phyloP scores from a whole-genome alignment of 2,888 invertebrate genomes.

The Lumbricus terrestris region DNA sequence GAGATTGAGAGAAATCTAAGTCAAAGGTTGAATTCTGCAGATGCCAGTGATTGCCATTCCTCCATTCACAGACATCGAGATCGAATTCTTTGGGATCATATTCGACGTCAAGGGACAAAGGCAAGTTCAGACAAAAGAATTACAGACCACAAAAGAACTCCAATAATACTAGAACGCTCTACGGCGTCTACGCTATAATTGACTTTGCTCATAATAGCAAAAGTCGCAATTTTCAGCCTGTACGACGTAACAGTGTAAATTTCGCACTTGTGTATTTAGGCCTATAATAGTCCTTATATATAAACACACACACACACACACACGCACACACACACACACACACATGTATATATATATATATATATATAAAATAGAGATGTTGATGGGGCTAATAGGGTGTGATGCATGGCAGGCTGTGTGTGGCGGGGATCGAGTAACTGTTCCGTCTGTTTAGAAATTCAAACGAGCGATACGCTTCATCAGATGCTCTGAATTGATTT shows the following conservation, averaged over 20 bases:
- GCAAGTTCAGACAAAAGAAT: background rate
- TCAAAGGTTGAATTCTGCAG: too few relatives aligned
- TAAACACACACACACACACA: background rate
- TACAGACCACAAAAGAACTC: background rate
- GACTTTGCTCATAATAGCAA: background rate
- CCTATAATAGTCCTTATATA: too few relatives aligned
- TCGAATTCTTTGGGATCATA: background rate
- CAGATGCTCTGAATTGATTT: conserved; percentile 6
- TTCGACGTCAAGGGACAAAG: background rate
- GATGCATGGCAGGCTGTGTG: background rate
- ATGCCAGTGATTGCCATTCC: background rate
- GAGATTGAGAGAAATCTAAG: background rate
- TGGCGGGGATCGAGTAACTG: background rate
- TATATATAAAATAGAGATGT: too few relatives aligned
- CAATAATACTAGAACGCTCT: background rate
- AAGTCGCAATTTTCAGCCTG: background rate
- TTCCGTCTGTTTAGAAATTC: background rate
- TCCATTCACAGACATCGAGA: background rate
- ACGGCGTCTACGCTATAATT: background rate
- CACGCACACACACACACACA: background rate
- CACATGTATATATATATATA: background rate
- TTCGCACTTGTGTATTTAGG: background rate
- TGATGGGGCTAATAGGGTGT: background rate
- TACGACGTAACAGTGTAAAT: too few relatives aligned
- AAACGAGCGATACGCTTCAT: conserved; percentile 8